These are phyloP conservation scores for Chloroceryle amazona DNA, from an alignment of 2,797 vertebrate species.

Conservation along the genomic window DNA sequence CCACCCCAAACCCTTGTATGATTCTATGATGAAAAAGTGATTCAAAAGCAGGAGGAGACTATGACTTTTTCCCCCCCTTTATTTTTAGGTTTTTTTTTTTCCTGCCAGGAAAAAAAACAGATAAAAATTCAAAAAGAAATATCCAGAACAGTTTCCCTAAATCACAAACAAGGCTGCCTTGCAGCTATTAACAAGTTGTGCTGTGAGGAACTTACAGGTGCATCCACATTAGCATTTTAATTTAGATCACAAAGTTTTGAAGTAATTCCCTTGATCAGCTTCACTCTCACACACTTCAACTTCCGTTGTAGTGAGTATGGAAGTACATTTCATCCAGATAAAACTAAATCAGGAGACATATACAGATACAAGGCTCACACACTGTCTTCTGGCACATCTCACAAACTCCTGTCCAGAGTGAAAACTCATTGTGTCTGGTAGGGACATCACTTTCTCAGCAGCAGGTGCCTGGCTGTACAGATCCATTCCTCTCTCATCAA, in stretches of 20 bases:
- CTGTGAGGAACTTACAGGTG: fast-evolving
- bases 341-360: not conserved
- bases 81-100: not conserved
- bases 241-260: not conserved
- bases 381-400: not conserved
- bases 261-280: not conserved
- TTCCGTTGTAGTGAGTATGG: not conserved
- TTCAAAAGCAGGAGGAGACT: not conserved
- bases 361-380: not conserved
- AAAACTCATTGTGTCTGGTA: not conserved
- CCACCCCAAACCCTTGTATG: not conserved
- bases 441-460: not conserved
- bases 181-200: not conserved
- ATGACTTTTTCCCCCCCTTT: not conserved
- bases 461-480: not conserved
- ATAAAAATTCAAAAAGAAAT: not conserved
- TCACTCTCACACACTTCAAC: not conserved
- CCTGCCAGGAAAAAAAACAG: not conserved
- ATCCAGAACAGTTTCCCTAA: not conserved
- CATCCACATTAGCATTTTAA: not conserved
- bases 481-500: not conserved
- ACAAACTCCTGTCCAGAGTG: not conserved
- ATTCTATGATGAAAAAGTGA: not conserved
- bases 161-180: not conserved
- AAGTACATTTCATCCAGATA: not conserved